Percentiles rank a stretch among this genome's conserved stretches.
phyloP scores from a whole-genome alignment of 1,140 invertebrate species.

The Procambarus virginalis region DNA sequence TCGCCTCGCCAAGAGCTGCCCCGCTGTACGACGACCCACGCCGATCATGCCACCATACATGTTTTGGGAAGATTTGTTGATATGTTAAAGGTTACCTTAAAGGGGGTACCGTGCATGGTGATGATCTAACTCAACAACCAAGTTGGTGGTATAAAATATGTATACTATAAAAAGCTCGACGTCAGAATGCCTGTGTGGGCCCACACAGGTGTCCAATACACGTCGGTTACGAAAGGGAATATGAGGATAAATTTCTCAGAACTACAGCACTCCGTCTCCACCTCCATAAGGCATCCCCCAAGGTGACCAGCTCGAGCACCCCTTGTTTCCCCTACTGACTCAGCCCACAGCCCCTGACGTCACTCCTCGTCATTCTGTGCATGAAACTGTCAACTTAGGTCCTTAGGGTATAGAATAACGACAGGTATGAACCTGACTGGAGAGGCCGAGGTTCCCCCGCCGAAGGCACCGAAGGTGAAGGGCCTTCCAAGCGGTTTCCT shows the following conservation, averaged over 20 bases:
- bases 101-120: neutral
- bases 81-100: neutral
- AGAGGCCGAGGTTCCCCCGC: too few species aligned
- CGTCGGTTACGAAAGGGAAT: neutral
- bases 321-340: slow-evolving; percentile 1
- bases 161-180: too few species aligned
- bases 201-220: neutral
- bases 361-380: neutral
- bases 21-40: neutral
- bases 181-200: too few species aligned
- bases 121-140: neutral
- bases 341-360: neutral
- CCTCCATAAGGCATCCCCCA: slow-evolving; percentile 4
- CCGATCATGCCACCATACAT: neutral
- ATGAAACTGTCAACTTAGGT: neutral
- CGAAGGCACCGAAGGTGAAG: neutral
- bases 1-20: neutral
- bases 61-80: neutral
- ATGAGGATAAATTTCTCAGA: neutral
- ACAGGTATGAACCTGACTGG: too few species aligned
- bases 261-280: neutral
- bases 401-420: neutral
- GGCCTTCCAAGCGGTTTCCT: neutral
- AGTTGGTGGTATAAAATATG: neutral
- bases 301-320: slow-evolving; percentile 3